phyloP scores from a whole-genome alignment of 2,797 vertebrate genomes.

The Enteromius afrohamiltoni region DNA sequence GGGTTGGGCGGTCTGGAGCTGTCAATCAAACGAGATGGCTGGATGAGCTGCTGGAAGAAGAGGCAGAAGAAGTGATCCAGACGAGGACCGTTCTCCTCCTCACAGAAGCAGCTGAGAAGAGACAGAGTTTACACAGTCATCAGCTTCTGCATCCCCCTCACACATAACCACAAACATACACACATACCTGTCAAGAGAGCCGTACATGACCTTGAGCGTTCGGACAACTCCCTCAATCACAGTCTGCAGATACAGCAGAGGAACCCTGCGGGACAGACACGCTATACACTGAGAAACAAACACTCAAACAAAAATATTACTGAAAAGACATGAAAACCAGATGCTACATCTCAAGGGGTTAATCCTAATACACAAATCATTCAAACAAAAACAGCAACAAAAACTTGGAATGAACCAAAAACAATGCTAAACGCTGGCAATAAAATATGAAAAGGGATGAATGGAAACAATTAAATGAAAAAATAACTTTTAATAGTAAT shows the following conservation, averaged over 20 bases:
- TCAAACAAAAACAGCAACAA: background rate
- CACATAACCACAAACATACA: no score
- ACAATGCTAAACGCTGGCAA: background rate
- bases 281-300: background rate
- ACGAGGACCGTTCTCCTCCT: constrained; percentile 79
- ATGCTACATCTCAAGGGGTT: no score
- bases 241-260: constrained; percentile 86
- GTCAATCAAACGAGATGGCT: constrained; percentile 73
- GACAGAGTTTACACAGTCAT: constrained; percentile 1
- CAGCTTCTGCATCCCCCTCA: no score
- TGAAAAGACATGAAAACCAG: background rate
- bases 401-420: background rate
- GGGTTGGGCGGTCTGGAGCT: constrained; percentile 57
- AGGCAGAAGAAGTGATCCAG: constrained; percentile 96
- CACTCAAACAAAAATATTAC: background rate
- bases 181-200: constrained; percentile 86
- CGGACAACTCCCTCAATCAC: constrained; percentile 85
- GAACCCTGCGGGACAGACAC: constrained; percentile 77
- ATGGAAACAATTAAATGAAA: background rate
- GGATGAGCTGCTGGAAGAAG: constrained; percentile 92
- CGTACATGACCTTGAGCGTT: constrained; percentile 91
- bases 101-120: constrained; percentile 87
- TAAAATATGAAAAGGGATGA: background rate
- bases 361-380: no score
- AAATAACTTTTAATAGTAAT: background rate